Percentiles rank a stretch among this genome's conserved stretches.
Conservation (phyloP, 2,113 vertebrate genomes). For the Hymenochirus boettgeri region DNA sequence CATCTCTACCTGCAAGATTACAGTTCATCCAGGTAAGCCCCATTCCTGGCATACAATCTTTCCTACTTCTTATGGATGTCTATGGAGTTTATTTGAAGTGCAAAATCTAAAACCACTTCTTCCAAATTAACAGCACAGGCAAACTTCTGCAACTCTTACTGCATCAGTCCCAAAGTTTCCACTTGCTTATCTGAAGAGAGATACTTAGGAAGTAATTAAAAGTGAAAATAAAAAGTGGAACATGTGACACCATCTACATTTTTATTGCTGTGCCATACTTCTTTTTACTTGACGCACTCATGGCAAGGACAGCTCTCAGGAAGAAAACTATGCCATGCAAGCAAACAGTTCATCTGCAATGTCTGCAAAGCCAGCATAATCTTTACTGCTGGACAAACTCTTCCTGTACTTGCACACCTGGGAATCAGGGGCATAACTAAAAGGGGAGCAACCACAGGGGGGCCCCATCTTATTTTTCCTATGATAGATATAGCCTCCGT, state of each 20-base stretch:
- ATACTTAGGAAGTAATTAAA: no score
- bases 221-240: no score
- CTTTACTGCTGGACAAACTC: slow-evolving; percentile 82
- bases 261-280: no score
- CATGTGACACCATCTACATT: no score
- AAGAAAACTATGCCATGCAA: slow-evolving; percentile 57
- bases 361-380: slow-evolving; percentile 78
- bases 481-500: no score
- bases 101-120: slow-evolving; percentile 50
- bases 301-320: slow-evolving; percentile 64
- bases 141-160: no score
- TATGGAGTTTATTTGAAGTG: slow-evolving; percentile 51
- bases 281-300: slow-evolving; percentile 60
- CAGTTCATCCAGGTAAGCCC: slow-evolving; percentile 65
- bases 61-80: slow-evolving; percentile 53
- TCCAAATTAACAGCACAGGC: no score
- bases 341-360: slow-evolving; percentile 73
- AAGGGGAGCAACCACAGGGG: no score
- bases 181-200: no score
- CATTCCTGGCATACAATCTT: slow-evolving; percentile 52
- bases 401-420: slow-evolving; percentile 76
- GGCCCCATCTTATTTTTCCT: no score
- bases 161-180: no score
- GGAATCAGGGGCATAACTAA: no score
- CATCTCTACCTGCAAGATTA: slow-evolving; percentile 49